Percentiles rank a stretch among this genome's conserved stretches.
These are phyloP conservation scores for Sitophilus oryzae DNA, from an alignment of 1,140 invertebrate genomes.

Conservation along the genomic window DNA sequence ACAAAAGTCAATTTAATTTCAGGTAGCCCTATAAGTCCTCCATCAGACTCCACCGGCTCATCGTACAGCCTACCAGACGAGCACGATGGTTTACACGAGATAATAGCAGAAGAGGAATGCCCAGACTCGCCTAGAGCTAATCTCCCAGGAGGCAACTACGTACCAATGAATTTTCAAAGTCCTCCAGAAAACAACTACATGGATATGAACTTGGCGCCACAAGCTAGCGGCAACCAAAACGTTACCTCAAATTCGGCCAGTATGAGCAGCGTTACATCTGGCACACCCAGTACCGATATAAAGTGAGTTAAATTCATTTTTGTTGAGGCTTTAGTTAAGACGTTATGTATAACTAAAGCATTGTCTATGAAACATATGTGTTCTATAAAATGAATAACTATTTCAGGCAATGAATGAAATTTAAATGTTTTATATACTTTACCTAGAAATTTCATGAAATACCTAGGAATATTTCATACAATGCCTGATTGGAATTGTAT, in stretches of 20 bases:
- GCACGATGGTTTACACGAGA: slow-evolving; percentile 35
- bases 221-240: slow-evolving; percentile 45
- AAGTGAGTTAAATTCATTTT: too few species aligned
- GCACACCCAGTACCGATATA: slow-evolving; percentile 58
- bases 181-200: slow-evolving; percentile 46
- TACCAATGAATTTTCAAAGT: slow-evolving; percentile 55
- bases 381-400: too few species aligned
- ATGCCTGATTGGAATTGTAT: too few species aligned
- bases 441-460: too few species aligned
- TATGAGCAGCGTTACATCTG: slow-evolving; percentile 67
- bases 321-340: too few species aligned
- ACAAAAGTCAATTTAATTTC: neutral
- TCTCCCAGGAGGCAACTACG: slow-evolving; percentile 47
- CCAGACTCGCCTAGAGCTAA: slow-evolving; percentile 31
- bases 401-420: too few species aligned
- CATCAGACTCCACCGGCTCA: slow-evolving; percentile 63
- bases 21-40: slow-evolving; percentile 57
- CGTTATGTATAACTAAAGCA: too few species aligned
- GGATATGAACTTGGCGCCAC: slow-evolving; percentile 21
- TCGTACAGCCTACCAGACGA: slow-evolving; percentile 64
- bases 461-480: too few species aligned
- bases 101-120: slow-evolving; percentile 42
- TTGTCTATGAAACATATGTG: too few species aligned
- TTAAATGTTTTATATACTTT: too few species aligned
- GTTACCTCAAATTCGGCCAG: slow-evolving; percentile 55